Evolutionary conservation across 2,888 invertebrate species (phyloP), one percentile per base, ranked within the genome.

Genomic region (Mermis nigrescens): DNA sequence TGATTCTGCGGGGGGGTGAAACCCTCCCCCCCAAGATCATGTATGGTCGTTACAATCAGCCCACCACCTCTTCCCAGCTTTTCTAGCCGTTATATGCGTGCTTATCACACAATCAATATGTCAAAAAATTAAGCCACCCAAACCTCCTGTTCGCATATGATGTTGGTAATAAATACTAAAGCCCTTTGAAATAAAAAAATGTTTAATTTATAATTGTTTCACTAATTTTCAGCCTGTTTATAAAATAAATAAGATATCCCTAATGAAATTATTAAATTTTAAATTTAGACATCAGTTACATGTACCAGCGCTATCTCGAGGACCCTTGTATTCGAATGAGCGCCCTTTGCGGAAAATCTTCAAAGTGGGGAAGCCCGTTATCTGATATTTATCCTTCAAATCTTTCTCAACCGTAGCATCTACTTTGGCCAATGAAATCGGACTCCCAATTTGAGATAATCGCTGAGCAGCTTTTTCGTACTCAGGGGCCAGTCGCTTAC

Each of bases 301-400:
- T 15, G 31, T 61, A 64, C 69, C 71, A 4, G 61, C 62, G 3
- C 70, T 70, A 46, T 76, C 74, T 15, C 77, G 66, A 12, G 73
- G 73, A 15, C 79, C 79, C 59, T 76, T 76, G 68, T 78, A 80
- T 28, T 78, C 76, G 64, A 72, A 77, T 7, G 71, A 68, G 54
- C 72, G 69, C 19, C 79, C 79, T 54, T 76, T 71, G 19, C 78
- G 68, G 64, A 78, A 73, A 28, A 78, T 67, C 63, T 76, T 76
- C 63, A 80, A 60, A 0, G 79, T 78, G 12, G 80, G 80, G 66
- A 77, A 80, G 28, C 79, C 79, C 3, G 68, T 67, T 2, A 80
- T 75, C 19, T 72, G 75, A 65, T 74, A 79, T 64, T 74, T 66
- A 31, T 73, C 71, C 12, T 76, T 78, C 31, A 79, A 65, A 7